Conservation (phyloP, 2,888 invertebrate genomes). For the Lithodes maja region DNA sequence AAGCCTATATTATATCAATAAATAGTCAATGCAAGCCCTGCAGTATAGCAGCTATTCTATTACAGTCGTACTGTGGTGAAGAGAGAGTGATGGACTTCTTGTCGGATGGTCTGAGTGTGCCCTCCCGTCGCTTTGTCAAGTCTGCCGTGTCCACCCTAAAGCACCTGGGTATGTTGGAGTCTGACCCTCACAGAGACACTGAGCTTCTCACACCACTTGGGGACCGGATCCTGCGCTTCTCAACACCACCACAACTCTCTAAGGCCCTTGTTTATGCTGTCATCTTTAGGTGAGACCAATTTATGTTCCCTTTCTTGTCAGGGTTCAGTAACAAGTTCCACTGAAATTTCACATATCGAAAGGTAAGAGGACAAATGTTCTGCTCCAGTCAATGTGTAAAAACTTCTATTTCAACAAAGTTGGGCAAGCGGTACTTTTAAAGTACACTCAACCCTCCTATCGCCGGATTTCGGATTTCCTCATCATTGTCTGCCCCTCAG, state of each 20-base stretch:
- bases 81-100: conserved; percentile 77
- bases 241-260: conserved; percentile 80
- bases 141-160: conserved; percentile 80
- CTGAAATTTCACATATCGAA: too few species aligned
- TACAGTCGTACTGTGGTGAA: conserved; percentile 71
- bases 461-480: too few species aligned
- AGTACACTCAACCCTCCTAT: too few species aligned
- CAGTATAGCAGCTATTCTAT: conserved; percentile 5
- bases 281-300: conserved; percentile 76
- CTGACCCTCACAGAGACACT: conserved; percentile 73
- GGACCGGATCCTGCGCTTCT: conserved; percentile 77
- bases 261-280: conserved; percentile 80
- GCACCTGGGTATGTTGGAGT: conserved; percentile 78
- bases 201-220: conserved; percentile 82
- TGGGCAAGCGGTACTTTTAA: too few species aligned
- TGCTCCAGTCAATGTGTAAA: too few species aligned
- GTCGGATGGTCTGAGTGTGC: conserved; percentile 80
- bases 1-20: too few species aligned
- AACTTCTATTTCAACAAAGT: too few species aligned
- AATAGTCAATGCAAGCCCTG: too few species aligned
- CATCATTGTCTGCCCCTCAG: too few species aligned
- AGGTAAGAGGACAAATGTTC: too few species aligned
- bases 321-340: too few species aligned
- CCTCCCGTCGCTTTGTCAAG: conserved; percentile 74
- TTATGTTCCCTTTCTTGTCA: too few species aligned